Conservation (phyloP, 2,113 vertebrate species). For the Cephalopterus ornatus region DNA sequence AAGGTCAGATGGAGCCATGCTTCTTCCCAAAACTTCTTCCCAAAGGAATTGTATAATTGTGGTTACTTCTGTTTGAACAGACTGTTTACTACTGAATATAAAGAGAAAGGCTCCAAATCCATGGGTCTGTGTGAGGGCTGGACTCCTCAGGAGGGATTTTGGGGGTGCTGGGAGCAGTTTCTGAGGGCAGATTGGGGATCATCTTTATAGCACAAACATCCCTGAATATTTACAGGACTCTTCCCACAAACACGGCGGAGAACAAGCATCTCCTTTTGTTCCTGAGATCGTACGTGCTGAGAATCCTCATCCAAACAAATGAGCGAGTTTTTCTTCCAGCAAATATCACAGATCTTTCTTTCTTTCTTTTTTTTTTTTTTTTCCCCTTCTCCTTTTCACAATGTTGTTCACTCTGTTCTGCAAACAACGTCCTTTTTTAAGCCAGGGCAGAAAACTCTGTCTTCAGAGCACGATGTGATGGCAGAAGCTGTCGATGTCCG, state of each 20-base stretch:
- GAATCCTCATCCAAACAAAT: slow-evolving; percentile 46
- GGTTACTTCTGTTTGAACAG: neutral
- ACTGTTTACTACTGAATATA: neutral
- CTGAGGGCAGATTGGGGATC: neutral
- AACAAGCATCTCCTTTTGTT: slow-evolving; percentile 40
- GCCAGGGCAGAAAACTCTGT: neutral
- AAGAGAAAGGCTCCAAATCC: fast-evolving
- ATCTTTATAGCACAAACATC: neutral
- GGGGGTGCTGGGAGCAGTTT: neutral
- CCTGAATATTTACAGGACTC: slow-evolving; percentile 12
- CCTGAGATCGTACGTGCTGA: slow-evolving; percentile 9
- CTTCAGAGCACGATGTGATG: neutral
- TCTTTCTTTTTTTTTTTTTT: neutral
- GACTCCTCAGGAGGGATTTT: neutral
- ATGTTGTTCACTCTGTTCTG: neutral
- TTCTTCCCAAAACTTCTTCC: slow-evolving; percentile 28
- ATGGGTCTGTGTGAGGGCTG: fast-evolving
- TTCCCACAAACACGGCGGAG: neutral
- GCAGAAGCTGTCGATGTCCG: neutral
- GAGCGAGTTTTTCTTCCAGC: neutral
- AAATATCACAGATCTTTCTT: neutral
- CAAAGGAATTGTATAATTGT: neutral
- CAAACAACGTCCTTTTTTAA: slow-evolving; percentile 48
- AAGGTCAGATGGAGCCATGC: neutral
- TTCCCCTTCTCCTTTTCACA: neutral